phyloP scores from a whole-genome alignment of 2,113 vertebrate species.

The Siniperca knerii region DNA sequence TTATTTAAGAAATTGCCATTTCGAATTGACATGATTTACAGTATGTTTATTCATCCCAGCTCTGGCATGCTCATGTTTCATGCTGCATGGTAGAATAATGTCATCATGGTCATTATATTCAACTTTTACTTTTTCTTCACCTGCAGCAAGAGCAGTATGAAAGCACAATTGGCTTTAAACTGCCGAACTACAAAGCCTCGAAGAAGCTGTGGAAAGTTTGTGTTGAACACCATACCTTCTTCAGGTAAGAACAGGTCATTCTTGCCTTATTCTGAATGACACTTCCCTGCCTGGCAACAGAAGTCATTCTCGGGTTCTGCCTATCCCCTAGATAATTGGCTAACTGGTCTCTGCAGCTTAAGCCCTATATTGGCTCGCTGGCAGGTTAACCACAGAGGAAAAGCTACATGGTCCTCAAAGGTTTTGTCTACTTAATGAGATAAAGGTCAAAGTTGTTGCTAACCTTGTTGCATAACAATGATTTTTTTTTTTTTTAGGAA shows the following conservation, averaged over 20 bases:
- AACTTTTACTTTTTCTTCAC: neutral
- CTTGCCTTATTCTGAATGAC: constrained; percentile 19
- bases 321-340: constrained; percentile 60
- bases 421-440: constrained; percentile 35
- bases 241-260: constrained; percentile 86
- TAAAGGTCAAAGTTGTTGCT: constrained; percentile 27
- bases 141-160: constrained; percentile 93
- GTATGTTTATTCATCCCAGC: neutral
- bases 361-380: constrained; percentile 47
- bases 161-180: constrained; percentile 94
- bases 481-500: neutral
- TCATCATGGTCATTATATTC: neutral
- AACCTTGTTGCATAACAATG: constrained; percentile 22
- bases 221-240: constrained; percentile 97
- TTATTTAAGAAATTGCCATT: neutral
- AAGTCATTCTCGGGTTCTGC: constrained; percentile 24
- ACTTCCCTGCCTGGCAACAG: constrained; percentile 41
- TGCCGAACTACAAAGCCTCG: constrained; percentile 95
- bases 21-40: neutral
- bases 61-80: neutral
- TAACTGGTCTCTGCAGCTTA: constrained; percentile 55
- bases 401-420: constrained; percentile 17
- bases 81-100: neutral
- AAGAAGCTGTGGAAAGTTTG: constrained; percentile 99
- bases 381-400: constrained; percentile 36